Percentiles rank a stretch among this genome's conserved stretches.
Conservation (phyloP, 2,113 vertebrate genomes). For the Sciurus niger region DNA sequence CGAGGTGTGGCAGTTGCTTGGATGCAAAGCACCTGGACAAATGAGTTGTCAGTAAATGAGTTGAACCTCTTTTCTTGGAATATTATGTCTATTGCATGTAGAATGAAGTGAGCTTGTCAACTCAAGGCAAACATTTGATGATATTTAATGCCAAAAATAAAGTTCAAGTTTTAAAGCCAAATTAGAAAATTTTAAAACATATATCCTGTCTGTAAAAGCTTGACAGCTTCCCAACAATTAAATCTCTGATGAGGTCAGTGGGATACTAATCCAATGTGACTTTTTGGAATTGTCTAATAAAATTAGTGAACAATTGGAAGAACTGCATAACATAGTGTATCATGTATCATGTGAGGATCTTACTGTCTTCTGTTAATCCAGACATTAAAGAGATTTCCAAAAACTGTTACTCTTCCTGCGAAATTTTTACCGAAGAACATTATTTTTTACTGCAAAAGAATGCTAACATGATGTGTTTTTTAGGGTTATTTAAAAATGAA, state of each 20-base stretch:
- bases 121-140: not conserved
- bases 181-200: too few species aligned
- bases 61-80: not conserved
- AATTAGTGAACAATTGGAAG: not conserved
- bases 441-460: slow-evolving; percentile 2
- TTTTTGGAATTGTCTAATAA: not conserved
- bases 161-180: not conserved
- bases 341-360: too few species aligned
- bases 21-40: not conserved
- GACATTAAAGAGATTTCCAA: not conserved
- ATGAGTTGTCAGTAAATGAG: not conserved
- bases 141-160: not conserved
- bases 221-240: not conserved
- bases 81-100: not conserved
- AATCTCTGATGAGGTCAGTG: not conserved
- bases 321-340: too few species aligned
- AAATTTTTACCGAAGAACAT: not conserved
- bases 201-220: too few species aligned
- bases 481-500: slow-evolving; percentile 20
- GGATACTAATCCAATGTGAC: not conserved
- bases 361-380: not conserved
- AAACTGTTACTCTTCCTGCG: not conserved
- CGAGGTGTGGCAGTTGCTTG: not conserved
- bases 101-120: not conserved
- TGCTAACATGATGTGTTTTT: slow-evolving; percentile 12